These are phyloP conservation scores for Rhynchomys soricoides DNA, from an alignment of 2,113 vertebrate genomes.

Conservation along the genomic window DNA sequence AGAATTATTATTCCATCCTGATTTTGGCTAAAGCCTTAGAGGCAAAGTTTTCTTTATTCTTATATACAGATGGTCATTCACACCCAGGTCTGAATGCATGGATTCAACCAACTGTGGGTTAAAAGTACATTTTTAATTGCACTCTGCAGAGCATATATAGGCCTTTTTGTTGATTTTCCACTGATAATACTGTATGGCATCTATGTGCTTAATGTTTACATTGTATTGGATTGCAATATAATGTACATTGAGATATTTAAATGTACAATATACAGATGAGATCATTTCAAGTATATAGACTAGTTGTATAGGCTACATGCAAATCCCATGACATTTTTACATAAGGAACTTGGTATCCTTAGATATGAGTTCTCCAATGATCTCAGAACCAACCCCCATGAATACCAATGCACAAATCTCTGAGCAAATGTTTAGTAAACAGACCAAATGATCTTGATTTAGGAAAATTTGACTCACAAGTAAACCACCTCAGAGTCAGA, in stretches of 20 bases:
- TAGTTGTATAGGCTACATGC: not conserved
- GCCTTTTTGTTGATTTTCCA: not conserved
- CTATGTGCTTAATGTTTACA: not conserved
- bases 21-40: not conserved
- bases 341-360: not conserved
- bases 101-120: not conserved
- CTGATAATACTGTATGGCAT: not conserved
- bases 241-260: not conserved
- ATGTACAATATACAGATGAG: not conserved
- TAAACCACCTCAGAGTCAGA: not conserved
- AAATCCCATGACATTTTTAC: not conserved
- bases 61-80: not conserved
- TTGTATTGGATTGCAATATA: not conserved
- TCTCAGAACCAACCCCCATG: not conserved
- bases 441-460: not conserved
- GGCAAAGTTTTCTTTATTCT: conserved; percentile 13
- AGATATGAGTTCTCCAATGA: not conserved
- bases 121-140: not conserved
- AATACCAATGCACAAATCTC: not conserved
- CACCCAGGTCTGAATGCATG: not conserved
- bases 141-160: not conserved
- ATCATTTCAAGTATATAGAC: not conserved
- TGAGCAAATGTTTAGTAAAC: not conserved
- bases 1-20: not conserved
- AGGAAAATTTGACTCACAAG: conserved; percentile 33